Evolutionary conservation across 2,113 vertebrate species (phyloP).

Genomic region (Lycaon pictus): DNA sequence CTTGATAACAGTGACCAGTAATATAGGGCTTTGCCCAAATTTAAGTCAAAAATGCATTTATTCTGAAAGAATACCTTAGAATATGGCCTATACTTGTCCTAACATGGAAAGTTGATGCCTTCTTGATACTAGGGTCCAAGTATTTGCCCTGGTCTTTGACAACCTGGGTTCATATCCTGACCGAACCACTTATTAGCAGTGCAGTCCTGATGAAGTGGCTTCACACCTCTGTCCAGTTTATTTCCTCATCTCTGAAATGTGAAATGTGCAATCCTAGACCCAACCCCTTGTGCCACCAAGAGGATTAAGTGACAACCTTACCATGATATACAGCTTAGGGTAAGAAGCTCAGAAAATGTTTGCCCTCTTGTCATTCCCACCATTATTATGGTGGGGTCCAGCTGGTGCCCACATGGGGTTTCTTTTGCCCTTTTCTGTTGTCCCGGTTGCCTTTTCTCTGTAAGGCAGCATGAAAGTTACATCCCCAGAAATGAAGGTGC

Average conservation of each 20-base stretch:
- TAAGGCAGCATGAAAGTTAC: not conserved
- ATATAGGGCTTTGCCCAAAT: not conserved
- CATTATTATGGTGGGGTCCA: not conserved
- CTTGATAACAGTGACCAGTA: not conserved
- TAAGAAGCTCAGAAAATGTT: not conserved
- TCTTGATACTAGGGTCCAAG: not conserved
- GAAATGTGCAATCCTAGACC: not conserved
- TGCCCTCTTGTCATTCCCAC: not conserved
- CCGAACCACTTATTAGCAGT: not conserved
- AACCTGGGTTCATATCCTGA: not conserved
- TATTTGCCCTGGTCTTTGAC: not conserved
- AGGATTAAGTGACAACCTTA: not conserved
- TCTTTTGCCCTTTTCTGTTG: not conserved
- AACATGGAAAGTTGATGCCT: not conserved
- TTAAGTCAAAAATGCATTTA: not conserved
- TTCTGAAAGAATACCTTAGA: not conserved
- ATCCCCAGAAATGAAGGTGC: not conserved
- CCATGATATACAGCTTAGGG: fast-evolving
- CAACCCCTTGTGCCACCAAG: not conserved
- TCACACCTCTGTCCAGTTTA: not conserved
- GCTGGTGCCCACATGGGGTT: not conserved
- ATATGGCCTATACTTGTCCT: not conserved
- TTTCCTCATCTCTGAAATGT: not conserved
- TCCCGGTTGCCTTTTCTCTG: not conserved
- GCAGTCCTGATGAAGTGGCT: not conserved